Evolutionary conservation across 2,113 vertebrate species (phyloP), one percentile per base, ranked within the genome.

Genomic region (Himantopus leucocephalus): DNA sequence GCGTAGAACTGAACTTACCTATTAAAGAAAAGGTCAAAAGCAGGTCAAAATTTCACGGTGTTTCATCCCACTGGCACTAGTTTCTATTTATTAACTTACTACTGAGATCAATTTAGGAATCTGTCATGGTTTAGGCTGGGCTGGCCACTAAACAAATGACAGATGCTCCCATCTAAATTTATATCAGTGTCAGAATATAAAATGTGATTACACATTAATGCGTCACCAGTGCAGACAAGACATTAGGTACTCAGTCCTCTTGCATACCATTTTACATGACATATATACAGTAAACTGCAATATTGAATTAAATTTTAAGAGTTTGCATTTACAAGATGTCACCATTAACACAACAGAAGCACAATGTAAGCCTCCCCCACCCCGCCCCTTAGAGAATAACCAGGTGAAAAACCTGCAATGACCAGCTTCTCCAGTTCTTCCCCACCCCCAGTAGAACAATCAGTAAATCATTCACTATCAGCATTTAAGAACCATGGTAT

Each of bases 1-100:
- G 98, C 48, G 99, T 98, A 91, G 99, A 99, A 90, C 99, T 99
- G 98, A 99, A 99, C 98, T 99, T 99, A 98, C 99, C 99, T 99
- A 88, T 81, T 79, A 97, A 96, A 98, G 87, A 98, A 92, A 98
- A 94, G 41, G 84, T 70, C 63, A 96, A 91, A 79, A 96, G 63
- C 85, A 95, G 94, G 70, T 87, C 66, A 97, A 92, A 88, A 88
- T 75, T 94, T 67, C 37, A 79, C 53, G 67, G 4, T 9, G 29
- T 66, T 94, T 90, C 50, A 90, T 77, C 48, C 75, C 34, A 87
- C 2, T 23, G 55, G 60, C 27, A 85, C 50, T 90, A 95, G 35
- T 92, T 91, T 93, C 83, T 66, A 68, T 48, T 89, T 23, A 47
- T 45, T 79, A 81, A 95, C 22, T 81, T 88, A 88, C 50, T 71